phyloP scores from a whole-genome alignment of 2,113 vertebrate species.

The Paramisgurnus dabryanus region DNA sequence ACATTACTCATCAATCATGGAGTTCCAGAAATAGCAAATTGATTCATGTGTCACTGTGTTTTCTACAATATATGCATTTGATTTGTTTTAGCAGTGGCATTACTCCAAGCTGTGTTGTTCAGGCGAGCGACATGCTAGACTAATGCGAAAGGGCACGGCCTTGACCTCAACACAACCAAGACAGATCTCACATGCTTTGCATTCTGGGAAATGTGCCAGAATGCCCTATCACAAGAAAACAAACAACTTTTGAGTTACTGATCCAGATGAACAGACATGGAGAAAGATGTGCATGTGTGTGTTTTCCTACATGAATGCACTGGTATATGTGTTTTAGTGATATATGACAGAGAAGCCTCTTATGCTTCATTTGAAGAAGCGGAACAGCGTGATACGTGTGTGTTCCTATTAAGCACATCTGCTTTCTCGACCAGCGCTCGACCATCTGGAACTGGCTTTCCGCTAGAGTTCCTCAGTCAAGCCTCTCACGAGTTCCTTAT shows the following conservation, averaged over 20 bases:
- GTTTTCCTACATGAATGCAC: conserved; percentile 32
- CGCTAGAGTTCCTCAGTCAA: conserved; percentile 52
- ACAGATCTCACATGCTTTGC: conserved; percentile 42
- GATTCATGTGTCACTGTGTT: background rate
- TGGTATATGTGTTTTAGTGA: conserved; percentile 28
- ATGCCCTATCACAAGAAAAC: conserved; percentile 12
- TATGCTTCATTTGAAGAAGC: conserved; percentile 52
- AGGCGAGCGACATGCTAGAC: background rate
- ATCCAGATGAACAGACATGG: conserved; percentile 20
- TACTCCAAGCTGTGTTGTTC: conserved; percentile 5
- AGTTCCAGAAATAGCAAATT: background rate
- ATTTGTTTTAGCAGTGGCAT: background rate
- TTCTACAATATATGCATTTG: background rate
- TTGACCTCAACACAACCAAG: conserved; percentile 41
- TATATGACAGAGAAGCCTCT: conserved; percentile 39
- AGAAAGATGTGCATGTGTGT: conserved; percentile 32
- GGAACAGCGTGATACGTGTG: conserved; percentile 41
- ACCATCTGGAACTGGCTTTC: conserved; percentile 55
- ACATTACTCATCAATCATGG: background rate
- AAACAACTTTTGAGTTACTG: conserved; percentile 26
- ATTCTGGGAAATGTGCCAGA: conserved; percentile 43
- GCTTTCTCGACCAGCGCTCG: conserved; percentile 55
- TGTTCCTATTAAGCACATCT: conserved; percentile 54
- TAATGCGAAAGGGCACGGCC: conserved; percentile 38
- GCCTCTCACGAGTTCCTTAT: conserved; percentile 56